A percentile compares a stretch with the other conserved stretches of the same genome.
These are phyloP conservation scores for Dynastes grantii DNA, from an alignment of 2,888 invertebrate species.

Conservation along the genomic window DNA sequence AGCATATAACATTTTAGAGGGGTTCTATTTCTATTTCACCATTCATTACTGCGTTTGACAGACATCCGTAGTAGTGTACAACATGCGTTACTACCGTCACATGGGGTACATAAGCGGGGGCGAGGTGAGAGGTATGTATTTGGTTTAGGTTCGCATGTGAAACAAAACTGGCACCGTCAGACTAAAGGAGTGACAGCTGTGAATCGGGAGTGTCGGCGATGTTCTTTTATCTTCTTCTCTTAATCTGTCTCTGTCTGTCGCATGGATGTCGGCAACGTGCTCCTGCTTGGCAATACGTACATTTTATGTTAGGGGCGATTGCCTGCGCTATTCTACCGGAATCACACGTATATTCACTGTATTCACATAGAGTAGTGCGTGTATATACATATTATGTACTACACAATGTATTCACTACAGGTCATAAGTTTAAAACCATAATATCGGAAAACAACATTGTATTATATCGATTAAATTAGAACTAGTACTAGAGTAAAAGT, in stretches of 20 bases:
- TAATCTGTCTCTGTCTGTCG: conserved; percentile 33
- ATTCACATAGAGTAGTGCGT: not conserved
- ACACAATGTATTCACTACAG: not conserved
- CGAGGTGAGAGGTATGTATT: conserved; percentile 2
- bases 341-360: conserved; percentile 12
- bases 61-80: conserved; percentile 42
- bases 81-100: conserved; percentile 16
- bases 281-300: conserved; percentile 23
- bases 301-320: conserved; percentile 32
- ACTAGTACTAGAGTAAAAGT: too few species aligned
- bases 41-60: conserved; percentile 49
- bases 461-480: too few species aligned
- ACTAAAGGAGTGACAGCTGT: conserved; percentile 54
- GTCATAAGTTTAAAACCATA: too few species aligned
- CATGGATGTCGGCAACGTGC: not conserved
- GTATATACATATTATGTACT: not conserved
- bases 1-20: conserved; percentile 40
- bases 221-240: conserved; percentile 45
- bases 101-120: conserved; percentile 18
- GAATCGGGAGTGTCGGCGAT: conserved; percentile 49
- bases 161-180: conserved; percentile 52
- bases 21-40: conserved; percentile 48
- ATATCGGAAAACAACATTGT: too few species aligned
- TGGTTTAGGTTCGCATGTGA: conserved; percentile 52
- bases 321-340: conserved; percentile 29